Conservation (phyloP, 2,888 invertebrate species). For the Papilio demoleus region DNA sequence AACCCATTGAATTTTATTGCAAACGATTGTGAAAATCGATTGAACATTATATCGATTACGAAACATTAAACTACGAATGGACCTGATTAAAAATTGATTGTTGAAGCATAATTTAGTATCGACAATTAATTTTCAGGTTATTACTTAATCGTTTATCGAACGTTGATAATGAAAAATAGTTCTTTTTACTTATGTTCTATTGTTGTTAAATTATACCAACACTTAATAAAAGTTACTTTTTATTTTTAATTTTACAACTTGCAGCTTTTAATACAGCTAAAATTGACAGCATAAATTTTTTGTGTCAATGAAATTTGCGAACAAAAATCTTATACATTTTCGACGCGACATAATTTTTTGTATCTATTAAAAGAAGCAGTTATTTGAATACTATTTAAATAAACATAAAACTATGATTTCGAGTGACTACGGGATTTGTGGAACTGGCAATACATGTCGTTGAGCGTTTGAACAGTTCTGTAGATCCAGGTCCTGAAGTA, state of each 20-base stretch:
- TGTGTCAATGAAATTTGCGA: too few species aligned
- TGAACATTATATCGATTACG: slow-evolving; percentile 23
- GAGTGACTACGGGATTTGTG: slow-evolving; percentile 38
- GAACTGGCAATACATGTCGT: slow-evolving; percentile 50
- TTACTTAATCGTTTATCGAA: slow-evolving; percentile 13
- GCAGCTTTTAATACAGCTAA: too few species aligned
- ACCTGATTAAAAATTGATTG: slow-evolving; percentile 29
- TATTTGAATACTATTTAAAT: background rate
- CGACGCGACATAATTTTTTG: too few species aligned
- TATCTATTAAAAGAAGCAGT: background rate
- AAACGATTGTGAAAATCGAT: slow-evolving; percentile 36
- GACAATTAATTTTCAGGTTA: slow-evolving; percentile 16
- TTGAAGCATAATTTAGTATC: slow-evolving; percentile 9
- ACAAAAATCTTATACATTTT: too few species aligned
- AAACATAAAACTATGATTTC: too few species aligned
- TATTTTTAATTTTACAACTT: too few species aligned
- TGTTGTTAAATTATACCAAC: background rate
- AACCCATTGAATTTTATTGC: slow-evolving; percentile 21
- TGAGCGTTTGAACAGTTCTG: slow-evolving; percentile 44
- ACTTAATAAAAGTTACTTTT: too few species aligned
- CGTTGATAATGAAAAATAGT: background rate
- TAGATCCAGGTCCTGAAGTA: slow-evolving; percentile 51
- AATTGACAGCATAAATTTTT: too few species aligned
- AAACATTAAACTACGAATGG: slow-evolving; percentile 26
- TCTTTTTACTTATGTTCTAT: too few species aligned